phyloP scores from a whole-genome alignment of 2,888 invertebrate species.

The Apodemia zela region DNA sequence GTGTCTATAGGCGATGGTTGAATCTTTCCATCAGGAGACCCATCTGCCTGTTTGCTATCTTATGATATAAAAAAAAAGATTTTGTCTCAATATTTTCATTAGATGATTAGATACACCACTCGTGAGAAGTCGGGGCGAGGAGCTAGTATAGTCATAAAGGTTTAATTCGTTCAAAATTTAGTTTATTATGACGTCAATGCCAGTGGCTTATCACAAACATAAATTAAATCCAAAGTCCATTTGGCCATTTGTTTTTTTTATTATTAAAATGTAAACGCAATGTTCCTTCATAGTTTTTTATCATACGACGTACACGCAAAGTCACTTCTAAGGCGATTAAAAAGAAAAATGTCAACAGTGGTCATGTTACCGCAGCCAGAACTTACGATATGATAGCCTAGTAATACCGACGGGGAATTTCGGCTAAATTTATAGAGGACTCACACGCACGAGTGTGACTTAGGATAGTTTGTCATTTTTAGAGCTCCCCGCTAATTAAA shows the following conservation, averaged over 20 bases:
- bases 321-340: constrained; percentile 29
- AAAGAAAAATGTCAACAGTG: constrained; percentile 24
- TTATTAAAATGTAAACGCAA: constrained; percentile 7
- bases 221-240: background rate
- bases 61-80: too few relatives aligned
- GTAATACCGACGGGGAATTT: constrained; percentile 36
- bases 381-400: constrained; percentile 19
- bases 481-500: constrained; percentile 28
- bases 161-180: background rate
- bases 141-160: too few relatives aligned
- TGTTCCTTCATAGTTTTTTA: constrained; percentile 6
- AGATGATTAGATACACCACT: too few relatives aligned
- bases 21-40: too few relatives aligned
- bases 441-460: constrained; percentile 68
- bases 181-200: background rate
- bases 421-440: constrained; percentile 54
- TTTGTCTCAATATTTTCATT: too few relatives aligned
- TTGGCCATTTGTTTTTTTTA: background rate
- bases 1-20: too few relatives aligned
- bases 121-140: too few relatives aligned
- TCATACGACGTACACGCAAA: constrained; percentile 22
- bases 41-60: too few relatives aligned
- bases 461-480: constrained; percentile 26
- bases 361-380: constrained; percentile 17
- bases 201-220: background rate